These are phyloP conservation scores for Amblyjoppa proteus DNA, from an alignment of 2,888 invertebrate species.

Conservation along the genomic window DNA sequence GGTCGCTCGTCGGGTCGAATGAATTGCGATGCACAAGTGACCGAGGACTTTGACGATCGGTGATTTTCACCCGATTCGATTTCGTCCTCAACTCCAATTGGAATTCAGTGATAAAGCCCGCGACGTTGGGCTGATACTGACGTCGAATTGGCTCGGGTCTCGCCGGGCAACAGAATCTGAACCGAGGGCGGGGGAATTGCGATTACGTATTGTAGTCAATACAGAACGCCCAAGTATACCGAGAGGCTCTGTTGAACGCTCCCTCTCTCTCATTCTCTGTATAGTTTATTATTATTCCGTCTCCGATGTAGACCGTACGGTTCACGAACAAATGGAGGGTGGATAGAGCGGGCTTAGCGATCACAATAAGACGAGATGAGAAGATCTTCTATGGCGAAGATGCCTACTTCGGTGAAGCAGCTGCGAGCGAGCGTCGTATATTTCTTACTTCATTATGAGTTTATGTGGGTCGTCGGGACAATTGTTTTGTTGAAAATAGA, in stretches of 20 bases:
- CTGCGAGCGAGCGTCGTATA: conserved; percentile 29
- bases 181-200: conserved; percentile 39
- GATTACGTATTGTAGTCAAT: conserved; percentile 50
- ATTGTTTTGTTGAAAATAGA: conserved; percentile 2
- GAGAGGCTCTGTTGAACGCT: not conserved
- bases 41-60: conserved; percentile 42
- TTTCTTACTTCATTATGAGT: conserved; percentile 15
- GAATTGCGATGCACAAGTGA: not conserved
- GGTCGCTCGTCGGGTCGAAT: not conserved
- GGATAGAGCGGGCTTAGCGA: not conserved
- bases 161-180: conserved; percentile 9
- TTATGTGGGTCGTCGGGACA: conserved; percentile 7
- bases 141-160: conserved; percentile 46
- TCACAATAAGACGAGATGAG: not conserved
- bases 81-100: conserved; percentile 53
- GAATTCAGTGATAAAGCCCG: conserved; percentile 48
- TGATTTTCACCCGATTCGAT: conserved; percentile 63
- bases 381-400: conserved; percentile 15
- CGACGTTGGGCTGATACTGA: conserved; percentile 41
- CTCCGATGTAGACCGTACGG: not conserved
- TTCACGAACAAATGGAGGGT: conserved; percentile 13
- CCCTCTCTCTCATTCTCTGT: not conserved
- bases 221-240: conserved; percentile 11
- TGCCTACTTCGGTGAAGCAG: conserved; percentile 15
- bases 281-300: conserved; percentile 33